A percentile compares a stretch with the other conserved stretches of the same genome.
phyloP scores from a whole-genome alignment of 2,888 invertebrate species.

The Drosophila trichaetosa region DNA sequence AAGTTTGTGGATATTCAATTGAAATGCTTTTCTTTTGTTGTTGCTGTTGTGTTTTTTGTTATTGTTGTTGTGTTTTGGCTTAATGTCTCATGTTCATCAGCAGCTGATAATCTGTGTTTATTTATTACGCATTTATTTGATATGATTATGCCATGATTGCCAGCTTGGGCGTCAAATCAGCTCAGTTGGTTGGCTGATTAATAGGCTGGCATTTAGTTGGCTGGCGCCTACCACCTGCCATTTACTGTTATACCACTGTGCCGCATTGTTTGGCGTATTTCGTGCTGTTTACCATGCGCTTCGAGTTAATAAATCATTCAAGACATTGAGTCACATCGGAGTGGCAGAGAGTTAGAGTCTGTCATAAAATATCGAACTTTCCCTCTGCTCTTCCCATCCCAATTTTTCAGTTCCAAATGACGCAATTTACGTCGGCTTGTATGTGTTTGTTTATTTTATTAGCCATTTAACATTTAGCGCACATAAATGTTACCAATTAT shows the following conservation, averaged over 20 bases:
- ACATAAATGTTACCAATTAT: conserved; percentile 76
- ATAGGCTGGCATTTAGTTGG: conserved; percentile 38
- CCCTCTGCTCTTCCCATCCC: conserved; percentile 31
- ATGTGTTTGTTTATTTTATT: conserved; percentile 54
- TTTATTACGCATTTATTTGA: conserved; percentile 27
- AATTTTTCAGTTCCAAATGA: conserved; percentile 43
- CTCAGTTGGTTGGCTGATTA: conserved; percentile 32
- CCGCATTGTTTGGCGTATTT: conserved; percentile 62
- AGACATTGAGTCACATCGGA: conserved; percentile 37
- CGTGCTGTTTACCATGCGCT: conserved; percentile 45
- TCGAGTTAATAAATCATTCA: conserved; percentile 44
- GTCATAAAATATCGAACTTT: conserved; percentile 43
- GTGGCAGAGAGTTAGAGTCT: conserved; percentile 11
- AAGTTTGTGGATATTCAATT: background rate
- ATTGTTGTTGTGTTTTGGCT: background rate
- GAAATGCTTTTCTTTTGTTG: conserved; percentile 5
- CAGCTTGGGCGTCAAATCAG: background rate
- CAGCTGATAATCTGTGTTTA: conserved; percentile 27
- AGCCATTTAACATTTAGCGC: conserved; percentile 76
- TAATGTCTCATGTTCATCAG: conserved; percentile 29
- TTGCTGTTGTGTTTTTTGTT: background rate
- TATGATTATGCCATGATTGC: conserved; percentile 6
- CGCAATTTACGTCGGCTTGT: conserved; percentile 53
- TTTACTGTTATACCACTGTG: conserved; percentile 36
- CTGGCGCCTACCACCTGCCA: conserved; percentile 1